Base-by-base conservation (phyloP, 2,797 vertebrate genomes). In the Setipinna tenuifilis region DNA sequence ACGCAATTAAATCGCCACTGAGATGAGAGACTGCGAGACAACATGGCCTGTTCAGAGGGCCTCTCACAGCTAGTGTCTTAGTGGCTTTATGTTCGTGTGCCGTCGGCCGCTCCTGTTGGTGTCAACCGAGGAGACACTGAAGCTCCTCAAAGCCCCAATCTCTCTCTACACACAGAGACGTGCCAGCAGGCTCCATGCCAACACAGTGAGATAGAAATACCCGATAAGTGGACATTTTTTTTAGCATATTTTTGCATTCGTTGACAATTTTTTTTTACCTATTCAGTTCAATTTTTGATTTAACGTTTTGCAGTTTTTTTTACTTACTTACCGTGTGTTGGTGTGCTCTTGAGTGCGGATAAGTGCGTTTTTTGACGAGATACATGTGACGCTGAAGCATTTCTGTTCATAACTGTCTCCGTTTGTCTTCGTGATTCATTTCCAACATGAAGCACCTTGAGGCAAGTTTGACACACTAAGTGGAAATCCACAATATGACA, bases 1-100 rank as follows among this genome's bases (percentile, higher is more conserved):
- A 95, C 92, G 93, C 92, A 93, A 90, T 95, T 94, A 93, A 94
- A 93, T 94, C 92, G 90, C 3, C 82, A 78, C 89, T 89, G 88
- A 91, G 91, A 93, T 90, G 91, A 92, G 90, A 78, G 35, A 44
- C 17, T 44, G 31, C 71, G 10, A 78, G 17, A 44, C 35, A 78
- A 11, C 71, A 21, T 1, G 71, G 16, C 14, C 71, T 78, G 71
- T 78, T 78, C 6, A 1, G 35, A 21, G 35, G 35, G 31, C 35
- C 35, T 10, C 4, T 21, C 17, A 14, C 71, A 78, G 71, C 71
- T 21, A 1, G 61, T 65, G 11, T 65, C 61, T 25, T 7, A 5
- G 61, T 4, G n/a, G 61, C 31, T 35, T 44, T 6, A 9, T 21
- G 71, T 3, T 41, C 0, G 25, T 25, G 3, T 28, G 62, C 62